Percentiles rank a stretch among this genome's conserved stretches.
Evolutionary conservation across 2,113 vertebrate genomes (phyloP).

Genomic region (Cyanocitta stelleri): DNA sequence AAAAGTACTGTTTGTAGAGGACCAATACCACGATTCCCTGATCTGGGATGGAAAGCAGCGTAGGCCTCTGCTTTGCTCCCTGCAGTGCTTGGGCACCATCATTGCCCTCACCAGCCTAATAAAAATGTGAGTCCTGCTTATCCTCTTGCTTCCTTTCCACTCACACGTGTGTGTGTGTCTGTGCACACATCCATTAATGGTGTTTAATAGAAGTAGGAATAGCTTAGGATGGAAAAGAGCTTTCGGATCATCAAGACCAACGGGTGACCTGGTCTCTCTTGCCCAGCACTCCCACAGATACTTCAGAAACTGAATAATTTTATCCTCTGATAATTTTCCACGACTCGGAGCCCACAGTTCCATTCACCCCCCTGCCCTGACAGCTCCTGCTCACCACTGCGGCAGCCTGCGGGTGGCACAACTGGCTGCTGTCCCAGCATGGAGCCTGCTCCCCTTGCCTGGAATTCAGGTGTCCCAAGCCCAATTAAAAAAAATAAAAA

Average conservation of each 20-base stretch:
- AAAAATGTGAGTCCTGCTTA: neutral
- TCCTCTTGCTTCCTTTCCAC: neutral
- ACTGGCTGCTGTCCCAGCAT: neutral
- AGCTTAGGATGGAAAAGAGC: neutral
- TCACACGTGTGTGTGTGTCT: neutral
- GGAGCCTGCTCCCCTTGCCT: neutral
- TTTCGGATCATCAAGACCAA: neutral
- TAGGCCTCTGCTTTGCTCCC: neutral
- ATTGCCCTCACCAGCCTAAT: neutral
- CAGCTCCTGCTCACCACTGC: neutral
- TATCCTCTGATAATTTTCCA: neutral
- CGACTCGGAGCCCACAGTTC: neutral
- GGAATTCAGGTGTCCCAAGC: neutral
- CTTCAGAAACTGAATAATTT: neutral
- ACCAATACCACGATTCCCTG: neutral
- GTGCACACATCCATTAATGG: neutral
- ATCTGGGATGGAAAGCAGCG: neutral
- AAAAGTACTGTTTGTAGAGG: neutral
- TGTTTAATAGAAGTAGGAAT: neutral
- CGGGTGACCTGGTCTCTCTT: neutral
- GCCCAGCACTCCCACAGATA: neutral
- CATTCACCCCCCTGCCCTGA: neutral
- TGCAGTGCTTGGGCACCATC: neutral
- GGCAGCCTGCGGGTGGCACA: neutral
- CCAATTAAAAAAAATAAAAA: neutral